Evolutionary conservation across 2,113 vertebrate species (phyloP).

Genomic region (Neotoma lepida): DNA sequence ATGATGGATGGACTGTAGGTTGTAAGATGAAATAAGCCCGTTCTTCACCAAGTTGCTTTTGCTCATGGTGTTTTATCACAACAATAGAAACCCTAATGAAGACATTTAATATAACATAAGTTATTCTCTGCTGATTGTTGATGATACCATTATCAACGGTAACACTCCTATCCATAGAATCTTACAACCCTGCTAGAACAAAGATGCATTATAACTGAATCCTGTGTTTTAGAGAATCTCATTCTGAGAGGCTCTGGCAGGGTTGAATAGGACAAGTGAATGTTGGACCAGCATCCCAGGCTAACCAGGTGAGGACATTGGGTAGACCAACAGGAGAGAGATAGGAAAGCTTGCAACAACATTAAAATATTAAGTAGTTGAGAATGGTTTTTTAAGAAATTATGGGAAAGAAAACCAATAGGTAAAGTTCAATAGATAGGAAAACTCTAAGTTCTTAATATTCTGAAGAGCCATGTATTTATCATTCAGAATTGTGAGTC

Average conservation of each 20-base stretch:
- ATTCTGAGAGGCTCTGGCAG: neutral
- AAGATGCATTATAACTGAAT: neutral
- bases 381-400: neutral
- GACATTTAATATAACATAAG: neutral
- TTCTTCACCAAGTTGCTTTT: neutral
- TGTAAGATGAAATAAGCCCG: neutral
- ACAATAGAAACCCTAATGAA: neutral
- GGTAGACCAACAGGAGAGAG: neutral
- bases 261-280: slow-evolving; percentile 1
- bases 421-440: slow-evolving; percentile 6
- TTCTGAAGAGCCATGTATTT: neutral
- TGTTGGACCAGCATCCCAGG: neutral
- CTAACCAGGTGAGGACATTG: neutral
- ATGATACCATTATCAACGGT: neutral
- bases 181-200: neutral
- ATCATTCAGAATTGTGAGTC: neutral
- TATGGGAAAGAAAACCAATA: neutral
- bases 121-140: slow-evolving; percentile 27
- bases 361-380: slow-evolving; percentile 37
- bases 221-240: slow-evolving; percentile 22
- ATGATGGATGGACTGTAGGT: neutral
- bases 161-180: slow-evolving; percentile 20
- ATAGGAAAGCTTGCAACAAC: neutral
- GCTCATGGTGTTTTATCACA: neutral
- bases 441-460: slow-evolving; percentile 15